These are phyloP conservation scores for Drosophila orena DNA, from an alignment of 1,140 invertebrate species.

Conservation along the genomic window DNA sequence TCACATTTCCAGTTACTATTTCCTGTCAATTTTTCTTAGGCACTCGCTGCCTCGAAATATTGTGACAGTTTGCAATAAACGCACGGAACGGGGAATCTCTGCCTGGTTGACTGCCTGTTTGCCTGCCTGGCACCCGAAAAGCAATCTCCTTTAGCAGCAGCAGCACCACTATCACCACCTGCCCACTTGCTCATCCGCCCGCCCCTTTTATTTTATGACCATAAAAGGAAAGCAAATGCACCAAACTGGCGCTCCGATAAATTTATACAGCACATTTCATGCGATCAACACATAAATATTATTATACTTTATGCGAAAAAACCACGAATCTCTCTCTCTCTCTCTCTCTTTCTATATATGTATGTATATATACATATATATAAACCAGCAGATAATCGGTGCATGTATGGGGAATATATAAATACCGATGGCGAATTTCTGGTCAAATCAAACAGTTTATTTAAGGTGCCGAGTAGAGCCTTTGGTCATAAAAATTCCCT, in stretches of 20 bases:
- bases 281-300: slow-evolving; percentile 81
- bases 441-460: slow-evolving; percentile 32
- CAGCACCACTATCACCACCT: slow-evolving; percentile 2
- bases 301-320: slow-evolving; percentile 59
- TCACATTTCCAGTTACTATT: slow-evolving; percentile 42
- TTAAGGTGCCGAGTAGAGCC: slow-evolving; percentile 21
- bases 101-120: no score
- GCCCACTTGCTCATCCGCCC: background rate
- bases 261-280: slow-evolving; percentile 79
- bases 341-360: no score
- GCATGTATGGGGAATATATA: background rate
- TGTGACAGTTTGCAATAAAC: slow-evolving; percentile 79
- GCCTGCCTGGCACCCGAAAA: no score
- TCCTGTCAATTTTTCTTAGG: slow-evolving; percentile 57
- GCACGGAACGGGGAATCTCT: slow-evolving; percentile 10
- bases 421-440: slow-evolving; percentile 3
- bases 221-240: slow-evolving; percentile 48
- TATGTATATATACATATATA: slow-evolving; percentile 10
- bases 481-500: slow-evolving; percentile 7
- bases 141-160: no score
- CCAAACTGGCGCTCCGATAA: slow-evolving; percentile 67
- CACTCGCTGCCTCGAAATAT: slow-evolving; percentile 32
- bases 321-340: background rate
- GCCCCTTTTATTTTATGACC: slow-evolving; percentile 31
- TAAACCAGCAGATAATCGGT: slow-evolving; percentile 2